Conservation (phyloP, 2,888 invertebrate genomes). For the Seladonia tumulorum region DNA sequence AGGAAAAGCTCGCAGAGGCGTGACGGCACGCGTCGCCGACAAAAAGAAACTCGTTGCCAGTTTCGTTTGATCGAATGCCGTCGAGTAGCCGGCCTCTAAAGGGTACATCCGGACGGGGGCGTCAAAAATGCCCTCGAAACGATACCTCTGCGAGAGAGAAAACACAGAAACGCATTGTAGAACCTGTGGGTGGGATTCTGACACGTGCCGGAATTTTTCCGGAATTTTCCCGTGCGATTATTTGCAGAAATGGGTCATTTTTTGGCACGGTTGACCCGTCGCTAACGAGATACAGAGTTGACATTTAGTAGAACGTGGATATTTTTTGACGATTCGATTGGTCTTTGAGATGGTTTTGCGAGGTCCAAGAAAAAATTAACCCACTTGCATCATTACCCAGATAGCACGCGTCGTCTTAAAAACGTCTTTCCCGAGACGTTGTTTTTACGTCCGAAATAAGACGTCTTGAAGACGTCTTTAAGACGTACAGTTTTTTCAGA, state of each 20-base stretch:
- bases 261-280: neutral
- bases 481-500: too few species aligned
- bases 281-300: neutral
- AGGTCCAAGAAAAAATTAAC: too few species aligned
- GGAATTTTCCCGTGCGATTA: neutral
- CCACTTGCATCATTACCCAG: too few species aligned
- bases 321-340: neutral
- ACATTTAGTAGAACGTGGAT: neutral
- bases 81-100: neutral
- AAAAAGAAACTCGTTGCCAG: slow-evolving; percentile 3
- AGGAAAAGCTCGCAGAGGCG: neutral
- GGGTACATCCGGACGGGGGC: neutral
- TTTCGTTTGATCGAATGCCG: slow-evolving; percentile 7
- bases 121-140: neutral
- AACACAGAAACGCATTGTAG: neutral
- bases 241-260: neutral
- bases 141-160: neutral
- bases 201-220: neutral
- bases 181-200: neutral
- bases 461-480: too few species aligned
- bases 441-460: too few species aligned
- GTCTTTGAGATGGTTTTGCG: neutral
- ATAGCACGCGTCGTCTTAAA: too few species aligned
- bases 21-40: slow-evolving; percentile 18
- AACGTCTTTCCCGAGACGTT: too few species aligned